Evolutionary conservation across 2,113 vertebrate species (phyloP), one percentile per base, ranked within the genome.

Genomic region (Chaenocephalus aceratus): DNA sequence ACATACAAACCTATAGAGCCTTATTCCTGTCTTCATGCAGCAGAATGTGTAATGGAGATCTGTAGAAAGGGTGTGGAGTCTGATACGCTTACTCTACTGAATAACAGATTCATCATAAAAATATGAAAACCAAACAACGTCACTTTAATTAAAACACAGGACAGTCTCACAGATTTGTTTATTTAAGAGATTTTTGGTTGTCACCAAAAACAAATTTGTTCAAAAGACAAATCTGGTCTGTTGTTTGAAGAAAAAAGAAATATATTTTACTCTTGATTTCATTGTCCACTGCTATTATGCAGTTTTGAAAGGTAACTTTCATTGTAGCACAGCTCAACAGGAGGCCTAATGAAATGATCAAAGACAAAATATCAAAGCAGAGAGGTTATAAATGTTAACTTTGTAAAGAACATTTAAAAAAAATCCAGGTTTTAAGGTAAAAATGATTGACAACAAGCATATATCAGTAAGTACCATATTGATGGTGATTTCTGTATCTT

Each of bases 61-160:
- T 61, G 53, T 30, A 23, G 30, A 58, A 52, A 34, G 30, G 51
- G n/a, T 3, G 58, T 49, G 53, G 54, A 41, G 51, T 54, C 34
- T 51, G 44, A 66, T 66, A 41, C 4, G 9, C 51, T 72, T 7
- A 61, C 21, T 34, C 10, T 30, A 6, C 67, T 70, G 18, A 79
- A 64, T 60, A 79, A 72, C 62, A 57, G 67, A 84, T 76, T n/a
- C 65, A 66, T 70, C n/a, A 62, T 49, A 10, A 66, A 45, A 30
- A 45, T 26, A 48, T 59, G 41, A 3, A 73, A 73, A 68, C 68
- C 46, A 59, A 78, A 78, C 44, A 57, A 51, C 48, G 30, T 66
- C 26, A 36, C 15, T 56, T 79, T 36, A 68, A 52, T 74, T 56
- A 44, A 44, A 62, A 49, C 23, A 12, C 44, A 41, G 11, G 6